A percentile compares a stretch with the other conserved stretches of the same genome.
Evolutionary conservation across 2,797 vertebrate species (phyloP).

Genomic region (Threskiornis aethiopicus): DNA sequence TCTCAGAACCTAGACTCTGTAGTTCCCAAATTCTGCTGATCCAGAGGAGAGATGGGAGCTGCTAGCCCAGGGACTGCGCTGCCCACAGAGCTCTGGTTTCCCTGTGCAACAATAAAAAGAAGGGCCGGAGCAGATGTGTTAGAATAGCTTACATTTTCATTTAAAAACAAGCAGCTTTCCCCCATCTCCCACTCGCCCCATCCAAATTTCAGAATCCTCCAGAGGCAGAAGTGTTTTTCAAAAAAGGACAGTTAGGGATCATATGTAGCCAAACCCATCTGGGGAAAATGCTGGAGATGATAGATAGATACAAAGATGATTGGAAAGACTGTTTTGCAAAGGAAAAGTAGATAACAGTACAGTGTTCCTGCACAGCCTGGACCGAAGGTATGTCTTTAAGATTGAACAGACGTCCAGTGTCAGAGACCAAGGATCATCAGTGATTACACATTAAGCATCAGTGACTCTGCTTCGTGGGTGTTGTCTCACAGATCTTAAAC

Average conservation of each 20-base stretch:
- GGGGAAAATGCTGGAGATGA: background rate
- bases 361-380: background rate
- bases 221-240: background rate
- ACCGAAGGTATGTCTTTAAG: background rate
- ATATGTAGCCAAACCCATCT: background rate
- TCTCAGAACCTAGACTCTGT: background rate
- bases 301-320: background rate
- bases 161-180: background rate
- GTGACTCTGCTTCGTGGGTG: background rate
- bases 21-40: background rate
- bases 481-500: background rate
- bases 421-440: background rate
- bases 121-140: background rate
- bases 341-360: background rate
- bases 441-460: background rate
- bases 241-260: background rate
- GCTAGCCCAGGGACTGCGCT: background rate
- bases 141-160: background rate
- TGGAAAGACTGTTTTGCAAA: background rate
- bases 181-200: background rate
- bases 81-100: background rate
- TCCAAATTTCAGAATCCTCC: background rate
- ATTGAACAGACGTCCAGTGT: background rate
- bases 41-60: background rate
- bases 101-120: background rate